phyloP scores from a whole-genome alignment of 92 coral and sea anemone species.

The Meandrina meandrites region DNA sequence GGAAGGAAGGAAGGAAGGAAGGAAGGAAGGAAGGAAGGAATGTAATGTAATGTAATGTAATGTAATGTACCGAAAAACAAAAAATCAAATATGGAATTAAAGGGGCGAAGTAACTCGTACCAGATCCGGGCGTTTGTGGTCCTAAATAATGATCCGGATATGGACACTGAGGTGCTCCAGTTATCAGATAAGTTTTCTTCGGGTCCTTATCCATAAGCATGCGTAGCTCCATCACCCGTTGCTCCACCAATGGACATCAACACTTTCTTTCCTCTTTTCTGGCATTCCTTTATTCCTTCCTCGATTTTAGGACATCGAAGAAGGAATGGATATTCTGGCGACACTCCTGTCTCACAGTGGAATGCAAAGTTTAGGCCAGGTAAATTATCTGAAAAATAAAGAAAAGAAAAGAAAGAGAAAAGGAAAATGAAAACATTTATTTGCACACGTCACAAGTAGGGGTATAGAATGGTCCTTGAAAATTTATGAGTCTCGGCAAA shows the following conservation, averaged over 20 bases:
- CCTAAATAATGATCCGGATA: constrained; percentile 82
- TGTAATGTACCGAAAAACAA: too few relatives aligned
- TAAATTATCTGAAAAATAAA: too few relatives aligned
- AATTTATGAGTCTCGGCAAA: too few relatives aligned
- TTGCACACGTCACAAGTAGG: too few relatives aligned
- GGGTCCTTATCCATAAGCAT: constrained; percentile 78
- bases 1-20: too few relatives aligned
- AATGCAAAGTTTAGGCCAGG: constrained; percentile 85
- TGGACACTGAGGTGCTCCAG: constrained; percentile 87
- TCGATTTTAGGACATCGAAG: constrained; percentile 81
- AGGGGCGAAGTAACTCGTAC: too few relatives aligned
- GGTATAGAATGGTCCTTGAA: too few relatives aligned
- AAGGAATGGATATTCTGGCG: constrained; percentile 72
- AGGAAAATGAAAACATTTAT: too few relatives aligned
- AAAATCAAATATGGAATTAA: too few relatives aligned
- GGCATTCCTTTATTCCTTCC: constrained; percentile 79
- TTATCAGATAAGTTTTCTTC: constrained; percentile 65
- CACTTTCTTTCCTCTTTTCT: constrained; percentile 73
- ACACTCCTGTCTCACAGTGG: constrained; percentile 73
- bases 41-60: too few relatives aligned
- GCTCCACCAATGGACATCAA: constrained; percentile 88
- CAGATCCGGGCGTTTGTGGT: constrained; percentile 68
- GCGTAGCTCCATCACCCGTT: constrained; percentile 84
- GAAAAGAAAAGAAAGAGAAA: too few relatives aligned
- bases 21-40: too few relatives aligned